These are phyloP conservation scores for Ectobius pallidus DNA, from an alignment of 2,888 invertebrate genomes.

Conservation along the genomic window DNA sequence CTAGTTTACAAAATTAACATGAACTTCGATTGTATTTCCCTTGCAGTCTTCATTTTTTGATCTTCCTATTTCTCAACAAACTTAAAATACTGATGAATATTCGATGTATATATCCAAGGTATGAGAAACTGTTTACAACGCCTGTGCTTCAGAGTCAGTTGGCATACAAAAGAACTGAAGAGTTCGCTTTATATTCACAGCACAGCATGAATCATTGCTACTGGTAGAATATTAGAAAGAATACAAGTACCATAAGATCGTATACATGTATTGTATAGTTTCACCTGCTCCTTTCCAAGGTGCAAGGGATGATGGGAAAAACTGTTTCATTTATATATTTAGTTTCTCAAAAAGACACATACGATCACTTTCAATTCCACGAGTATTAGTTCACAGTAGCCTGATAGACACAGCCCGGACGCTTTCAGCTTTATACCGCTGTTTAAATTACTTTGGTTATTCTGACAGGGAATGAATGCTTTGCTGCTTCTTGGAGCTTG, in stretches of 20 bases:
- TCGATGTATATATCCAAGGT: conserved; percentile 10
- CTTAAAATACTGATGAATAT: background rate
- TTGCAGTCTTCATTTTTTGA: too few species aligned
- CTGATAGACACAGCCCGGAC: too few species aligned
- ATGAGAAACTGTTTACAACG: background rate
- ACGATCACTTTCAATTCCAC: conserved; percentile 31
- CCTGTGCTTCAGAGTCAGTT: background rate
- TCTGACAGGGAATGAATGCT: too few species aligned
- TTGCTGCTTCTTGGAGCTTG: too few species aligned
- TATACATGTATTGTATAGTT: conserved; percentile 35
- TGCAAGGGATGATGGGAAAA: background rate
- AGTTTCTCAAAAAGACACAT: conserved; percentile 23
- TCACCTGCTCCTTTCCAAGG: background rate
- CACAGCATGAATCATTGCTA: conserved; percentile 28
- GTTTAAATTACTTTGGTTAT: too few species aligned
- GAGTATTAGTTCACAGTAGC: too few species aligned
- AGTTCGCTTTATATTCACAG: background rate
- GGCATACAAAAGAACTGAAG: conserved; percentile 22
- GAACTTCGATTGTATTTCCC: too few species aligned
- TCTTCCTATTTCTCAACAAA: too few species aligned
- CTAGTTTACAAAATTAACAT: too few species aligned
- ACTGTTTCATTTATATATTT: background rate
- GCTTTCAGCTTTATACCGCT: too few species aligned
- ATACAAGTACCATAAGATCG: conserved; percentile 38
- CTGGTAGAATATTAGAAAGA: conserved; percentile 33